phyloP scores from a whole-genome alignment of 2,797 vertebrate genomes.

The Micropoecilia bifurca region DNA sequence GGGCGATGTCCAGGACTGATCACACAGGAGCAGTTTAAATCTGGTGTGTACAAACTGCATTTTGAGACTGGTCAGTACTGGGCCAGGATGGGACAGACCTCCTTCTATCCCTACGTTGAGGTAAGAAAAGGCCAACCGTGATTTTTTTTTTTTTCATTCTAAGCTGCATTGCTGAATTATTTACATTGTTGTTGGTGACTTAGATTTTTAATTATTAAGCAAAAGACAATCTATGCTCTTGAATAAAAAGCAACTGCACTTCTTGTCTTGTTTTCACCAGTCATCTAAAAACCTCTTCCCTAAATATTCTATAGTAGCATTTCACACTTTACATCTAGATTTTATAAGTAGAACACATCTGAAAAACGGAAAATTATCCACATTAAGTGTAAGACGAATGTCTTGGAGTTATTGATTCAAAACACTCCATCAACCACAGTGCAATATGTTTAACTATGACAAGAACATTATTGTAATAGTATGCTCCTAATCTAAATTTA shows the following conservation, averaged over 20 bases:
- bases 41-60: constrained; percentile 88
- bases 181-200: not conserved
- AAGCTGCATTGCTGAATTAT: not conserved
- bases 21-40: constrained; percentile 70
- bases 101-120: constrained; percentile 93
- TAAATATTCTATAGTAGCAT: not conserved
- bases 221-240: not conserved
- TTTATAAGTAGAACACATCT: not conserved
- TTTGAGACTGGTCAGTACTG: constrained; percentile 91
- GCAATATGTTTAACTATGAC: not conserved
- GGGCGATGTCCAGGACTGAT: constrained; percentile 86
- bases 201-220: not conserved
- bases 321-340: not conserved
- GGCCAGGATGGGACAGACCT: constrained; percentile 79
- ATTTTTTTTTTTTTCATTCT: not conserved
- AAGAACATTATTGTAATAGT: not conserved
- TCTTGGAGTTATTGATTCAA: not conserved
- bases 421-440: not conserved
- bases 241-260: not conserved
- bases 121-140: constrained; percentile 69
- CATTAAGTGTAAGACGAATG: not conserved
- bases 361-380: not conserved
- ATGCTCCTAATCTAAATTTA: not conserved
- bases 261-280: not conserved
- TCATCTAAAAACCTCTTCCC: not conserved